Percentiles rank a stretch among this genome's conserved stretches.
Evolutionary conservation across 2,113 vertebrate genomes (phyloP).

Genomic region (Sorex fumeus): DNA sequence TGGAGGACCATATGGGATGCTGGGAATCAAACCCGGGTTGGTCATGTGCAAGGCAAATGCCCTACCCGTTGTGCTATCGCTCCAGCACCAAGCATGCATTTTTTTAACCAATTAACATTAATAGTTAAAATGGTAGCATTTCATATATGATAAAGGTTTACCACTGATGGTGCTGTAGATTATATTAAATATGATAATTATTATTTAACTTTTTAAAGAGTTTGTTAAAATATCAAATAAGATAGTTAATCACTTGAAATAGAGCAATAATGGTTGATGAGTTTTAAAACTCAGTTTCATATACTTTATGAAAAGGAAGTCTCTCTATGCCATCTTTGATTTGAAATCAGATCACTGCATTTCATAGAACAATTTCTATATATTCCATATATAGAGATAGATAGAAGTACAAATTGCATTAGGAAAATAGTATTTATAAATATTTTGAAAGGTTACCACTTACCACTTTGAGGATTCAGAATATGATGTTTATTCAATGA

Average conservation of each 20-base stretch:
- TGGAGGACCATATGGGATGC: no score
- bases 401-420: background rate
- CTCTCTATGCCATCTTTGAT: background rate
- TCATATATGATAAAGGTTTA: constrained; percentile 34
- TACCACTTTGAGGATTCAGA: constrained; percentile 97
- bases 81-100: no score
- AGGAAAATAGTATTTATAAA: constrained; percentile 47
- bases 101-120: background rate
- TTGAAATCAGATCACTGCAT: constrained; percentile 40
- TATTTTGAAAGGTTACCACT: constrained; percentile 81
- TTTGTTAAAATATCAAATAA: constrained; percentile 24
- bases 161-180: background rate
- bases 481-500: constrained; percentile 98
- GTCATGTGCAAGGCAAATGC: no score
- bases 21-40: no score
- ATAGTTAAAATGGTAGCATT: constrained; percentile 29
- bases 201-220: background rate
- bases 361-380: constrained; percentile 41
- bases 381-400: background rate
- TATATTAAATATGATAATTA: background rate
- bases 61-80: no score
- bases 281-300: constrained; percentile 41
- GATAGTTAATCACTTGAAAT: background rate
- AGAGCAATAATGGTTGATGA: constrained; percentile 18
- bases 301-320: constrained; percentile 25